Base-by-base conservation (phyloP, 2,888 invertebrate genomes). In the Ptilodon capucinus region DNA sequence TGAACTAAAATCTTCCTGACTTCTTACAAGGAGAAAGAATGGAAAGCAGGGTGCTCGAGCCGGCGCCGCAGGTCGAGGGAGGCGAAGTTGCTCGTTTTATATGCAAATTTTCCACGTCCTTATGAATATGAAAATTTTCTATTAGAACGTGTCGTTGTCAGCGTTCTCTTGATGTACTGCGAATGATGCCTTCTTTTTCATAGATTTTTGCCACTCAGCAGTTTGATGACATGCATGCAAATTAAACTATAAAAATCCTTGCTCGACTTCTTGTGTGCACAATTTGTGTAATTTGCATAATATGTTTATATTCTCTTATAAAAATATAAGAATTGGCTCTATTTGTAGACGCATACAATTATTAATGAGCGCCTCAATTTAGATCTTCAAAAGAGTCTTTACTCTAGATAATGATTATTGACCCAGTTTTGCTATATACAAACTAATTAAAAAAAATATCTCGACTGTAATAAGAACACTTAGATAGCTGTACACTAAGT, bases 91-190 rank as follows among this genome's bases (percentile, higher is more conserved):
- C 88, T 89, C 89, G 90, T 90, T 91, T 90, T 91, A 86, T 89
- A 90, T 90, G 90, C 84, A 88, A 90, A 91, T 91, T 81, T 76
- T 70, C 77, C 74, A 84, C 86, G 84, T 86, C 83, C 88, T 90
- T 90, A 91, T 90, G 90, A 91, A 91, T 90, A 90, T 91, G 90
- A 91, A 90, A 90, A 90, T 90, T 90, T 90, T 90, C 89, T 90
- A 90, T 90, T 88, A 91, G 86, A 86, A 86, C 86, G 83, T 86
- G 89, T 86, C 88, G 81, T 79, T 81, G 86, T 88, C 90, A 89
- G 88, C 88, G 76, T 73, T 81, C 80, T 73, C 78, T 79, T 83
- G 83, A 84, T 76, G 80, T 82, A 76, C 82, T 72, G 70, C 64
- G 68, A 71, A 69, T 66, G 76, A 76, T 69, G 74, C 68, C 74